These are phyloP conservation scores for Fulica atra DNA, from an alignment of 2,113 vertebrate genomes.

Conservation along the genomic window DNA sequence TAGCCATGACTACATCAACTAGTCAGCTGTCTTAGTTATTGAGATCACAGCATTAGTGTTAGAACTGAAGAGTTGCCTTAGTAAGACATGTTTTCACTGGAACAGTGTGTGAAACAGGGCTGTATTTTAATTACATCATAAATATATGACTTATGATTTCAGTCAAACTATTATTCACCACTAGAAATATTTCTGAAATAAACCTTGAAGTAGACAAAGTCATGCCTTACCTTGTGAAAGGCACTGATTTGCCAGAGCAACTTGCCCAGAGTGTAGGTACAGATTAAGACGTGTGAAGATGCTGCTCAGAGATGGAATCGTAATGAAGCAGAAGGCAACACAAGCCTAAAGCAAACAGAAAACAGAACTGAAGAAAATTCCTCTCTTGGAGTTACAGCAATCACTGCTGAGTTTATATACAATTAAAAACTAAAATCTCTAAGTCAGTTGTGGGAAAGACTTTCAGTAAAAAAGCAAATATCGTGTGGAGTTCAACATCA, in stretches of 20 bases:
- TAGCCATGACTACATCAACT: background rate
- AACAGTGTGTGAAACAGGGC: background rate
- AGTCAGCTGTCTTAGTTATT: background rate
- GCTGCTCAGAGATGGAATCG: slow-evolving; percentile 90
- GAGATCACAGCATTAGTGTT: background rate
- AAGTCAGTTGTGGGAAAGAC: background rate
- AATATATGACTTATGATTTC: background rate
- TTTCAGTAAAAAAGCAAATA: background rate
- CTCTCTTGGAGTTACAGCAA: background rate
- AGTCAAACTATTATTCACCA: background rate
- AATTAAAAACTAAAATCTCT: background rate
- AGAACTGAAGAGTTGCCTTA: background rate
- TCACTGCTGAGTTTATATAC: background rate
- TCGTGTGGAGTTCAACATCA: background rate
- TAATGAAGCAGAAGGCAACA: slow-evolving; percentile 98
- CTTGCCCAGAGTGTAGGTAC: slow-evolving; percentile 93
- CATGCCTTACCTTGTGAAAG: slow-evolving; percentile 91
- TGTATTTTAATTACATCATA: background rate
- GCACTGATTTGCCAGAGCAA: slow-evolving; percentile 96
- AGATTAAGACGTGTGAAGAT: slow-evolving; percentile 93
- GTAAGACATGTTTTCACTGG: background rate
- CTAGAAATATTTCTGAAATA: background rate
- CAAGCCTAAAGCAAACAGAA: slow-evolving; percentile 82
- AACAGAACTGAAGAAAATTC: background rate
- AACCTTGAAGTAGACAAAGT: background rate